Evolutionary conservation across 1,140 invertebrate species (phyloP).

Genomic region (Neomicropteryx cornuta): DNA sequence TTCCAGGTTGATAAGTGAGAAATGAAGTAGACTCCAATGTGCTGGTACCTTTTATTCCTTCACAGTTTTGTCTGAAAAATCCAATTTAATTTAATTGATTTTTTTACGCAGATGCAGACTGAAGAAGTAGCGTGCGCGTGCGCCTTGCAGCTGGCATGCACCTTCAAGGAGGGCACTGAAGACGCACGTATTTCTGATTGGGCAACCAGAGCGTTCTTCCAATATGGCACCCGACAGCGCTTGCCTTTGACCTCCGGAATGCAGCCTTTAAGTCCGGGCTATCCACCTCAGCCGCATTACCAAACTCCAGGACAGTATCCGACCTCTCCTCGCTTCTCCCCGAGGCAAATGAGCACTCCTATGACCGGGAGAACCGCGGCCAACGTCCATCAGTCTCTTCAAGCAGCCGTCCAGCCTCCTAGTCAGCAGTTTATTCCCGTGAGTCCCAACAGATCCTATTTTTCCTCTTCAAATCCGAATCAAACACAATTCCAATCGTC

Average conservation of each 20-base stretch:
- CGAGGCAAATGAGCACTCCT: constrained; percentile 37
- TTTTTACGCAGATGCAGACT: constrained; percentile 48
- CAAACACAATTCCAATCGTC: constrained; percentile 24
- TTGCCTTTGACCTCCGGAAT: constrained; percentile 22
- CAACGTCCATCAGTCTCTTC: constrained; percentile 14
- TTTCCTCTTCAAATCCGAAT: too few relatives aligned
- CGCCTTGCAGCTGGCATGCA: constrained; percentile 75
- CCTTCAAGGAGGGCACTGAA: constrained; percentile 56
- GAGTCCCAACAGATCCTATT: too few relatives aligned
- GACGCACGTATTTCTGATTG: constrained; percentile 57
- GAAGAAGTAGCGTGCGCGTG: constrained; percentile 83
- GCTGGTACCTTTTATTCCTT: too few relatives aligned
- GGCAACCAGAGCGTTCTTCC: constrained; percentile 85
- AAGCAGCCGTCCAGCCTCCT: constrained; percentile 13
- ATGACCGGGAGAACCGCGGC: constrained; percentile 28
- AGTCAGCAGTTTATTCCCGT: not conserved
- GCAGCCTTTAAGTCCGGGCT: constrained; percentile 19
- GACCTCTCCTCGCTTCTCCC: constrained; percentile 37
- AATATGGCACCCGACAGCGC: constrained; percentile 80
- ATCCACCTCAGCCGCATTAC: too few relatives aligned
- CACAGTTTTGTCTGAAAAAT: too few relatives aligned
- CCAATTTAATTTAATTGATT: constrained; percentile 1
- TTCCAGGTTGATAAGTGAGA: too few relatives aligned
- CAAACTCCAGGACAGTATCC: too few relatives aligned
- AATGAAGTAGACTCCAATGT: too few relatives aligned